Base-by-base conservation (phyloP, 2,888 invertebrate species). In the Bugulina stolonifera region DNA sequence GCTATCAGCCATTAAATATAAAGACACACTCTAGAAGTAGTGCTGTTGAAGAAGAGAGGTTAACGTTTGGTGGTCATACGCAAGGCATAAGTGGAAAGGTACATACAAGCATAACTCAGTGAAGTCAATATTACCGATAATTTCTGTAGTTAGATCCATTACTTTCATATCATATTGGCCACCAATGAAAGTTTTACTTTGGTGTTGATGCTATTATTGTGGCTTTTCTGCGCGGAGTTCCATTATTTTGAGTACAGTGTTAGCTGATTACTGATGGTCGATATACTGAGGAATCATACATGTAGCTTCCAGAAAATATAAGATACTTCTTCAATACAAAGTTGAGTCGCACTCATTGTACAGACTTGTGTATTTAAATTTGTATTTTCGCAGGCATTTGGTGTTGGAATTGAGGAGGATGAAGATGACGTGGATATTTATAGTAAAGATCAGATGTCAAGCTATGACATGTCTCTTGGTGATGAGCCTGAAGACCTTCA, bases 321-420 rank as follows among this genome's bases (percentile, higher is more conserved):
- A n/a, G n/a, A n/a, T n/a, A n/a, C n/a, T n/a, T n/a, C n/a, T n/a
- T n/a, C n/a, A n/a, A n/a, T n/a, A n/a, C n/a, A n/a, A n/a, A n/a
- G n/a, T n/a, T n/a, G n/a, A n/a, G n/a, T n/a, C n/a, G n/a, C n/a
- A n/a, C n/a, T n/a, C n/a, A n/a, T n/a, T n/a, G n/a, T n/a, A n/a
- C n/a, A n/a, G n/a, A n/a, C n/a, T n/a, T n/a, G n/a, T 43, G 43
- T 5, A 43, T 10, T 43, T 5, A 43, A 43, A 43, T 18, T 43
- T 18, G 18, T 43, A 43, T 27, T 10, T 54, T 25, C 55, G 27
- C 90, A 96, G 88, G 99, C 97, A 0, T 99, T 99, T 86, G 99
- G 99, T 27, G 96, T 98, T 0, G 99, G 99, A 0, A 98, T 94
- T 0, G 91, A 94, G 80, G 98, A 99, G 81, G 92, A 93, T 0